Percentiles rank a stretch among this genome's conserved stretches.
Evolutionary conservation across 1,140 invertebrate species (phyloP).

Genomic region (Steinernema feltiae): DNA sequence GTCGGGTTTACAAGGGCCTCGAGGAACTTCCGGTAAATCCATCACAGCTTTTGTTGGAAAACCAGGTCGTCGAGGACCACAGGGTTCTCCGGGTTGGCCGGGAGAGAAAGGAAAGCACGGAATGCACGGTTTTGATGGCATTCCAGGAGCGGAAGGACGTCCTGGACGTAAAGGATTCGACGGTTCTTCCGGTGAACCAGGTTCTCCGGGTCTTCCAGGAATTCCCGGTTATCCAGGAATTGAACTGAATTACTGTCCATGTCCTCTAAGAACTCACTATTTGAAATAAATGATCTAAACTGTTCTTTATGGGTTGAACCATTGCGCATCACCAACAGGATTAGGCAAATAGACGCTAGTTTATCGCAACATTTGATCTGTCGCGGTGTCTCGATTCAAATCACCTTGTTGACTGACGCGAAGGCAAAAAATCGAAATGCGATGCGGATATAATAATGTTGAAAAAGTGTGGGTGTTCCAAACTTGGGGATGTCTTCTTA

Average conservation of each 20-base stretch:
- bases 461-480: not conserved
- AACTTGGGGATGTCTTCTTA: conserved; percentile 4
- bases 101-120: not conserved
- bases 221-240: not conserved
- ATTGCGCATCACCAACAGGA: too few relatives aligned
- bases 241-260: conserved; percentile 1
- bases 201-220: not conserved
- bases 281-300: not conserved
- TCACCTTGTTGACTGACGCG: not conserved
- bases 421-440: not conserved
- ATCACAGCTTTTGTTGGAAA: not conserved
- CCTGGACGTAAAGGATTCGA: not conserved
- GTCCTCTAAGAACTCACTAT: not conserved
- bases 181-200: not conserved
- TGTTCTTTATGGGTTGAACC: too few relatives aligned
- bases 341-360: too few relatives aligned
- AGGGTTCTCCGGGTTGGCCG: not conserved
- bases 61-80: not conserved
- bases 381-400: not conserved
- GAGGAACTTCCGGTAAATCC: not conserved
- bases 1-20: not conserved
- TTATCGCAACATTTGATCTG: not conserved
- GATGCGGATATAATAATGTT: not conserved
- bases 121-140: not conserved
- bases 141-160: not conserved